Evolutionary conservation across 2,113 vertebrate species (phyloP), one percentile per base, ranked within the genome.

Genomic region (Gymnorhina tibicen): DNA sequence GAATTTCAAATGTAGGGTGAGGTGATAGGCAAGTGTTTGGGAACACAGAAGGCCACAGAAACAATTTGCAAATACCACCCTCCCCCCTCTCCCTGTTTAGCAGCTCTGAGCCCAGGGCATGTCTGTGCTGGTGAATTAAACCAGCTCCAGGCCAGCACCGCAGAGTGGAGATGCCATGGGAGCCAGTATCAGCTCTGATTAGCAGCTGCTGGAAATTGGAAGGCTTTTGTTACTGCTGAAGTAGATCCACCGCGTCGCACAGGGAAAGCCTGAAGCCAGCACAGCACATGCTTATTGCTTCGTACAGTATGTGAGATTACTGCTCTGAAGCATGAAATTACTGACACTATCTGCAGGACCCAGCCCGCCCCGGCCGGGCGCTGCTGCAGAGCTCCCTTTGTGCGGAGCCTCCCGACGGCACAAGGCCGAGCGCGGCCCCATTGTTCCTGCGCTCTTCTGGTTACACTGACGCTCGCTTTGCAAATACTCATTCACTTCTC

Each of bases 51-150:
- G 28, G 35, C 13, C 72, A 33, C 32, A 72, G 73, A 78, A 89
- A 49, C n/a, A 75, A 16, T 15, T 59, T 28, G 10, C 37, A 21
- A 63, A 20, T 18, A 15, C 4, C 62, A 41, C 17, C 9, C 12
- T 78, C 32, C 35, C 35, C 26, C 0, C 0, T 15, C 17, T 35
- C n/a, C 1, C 1, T 22, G 0, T 21, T 68, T 2, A 73, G 77
- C 47, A 89, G 56, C 69, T 69, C 24, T 15, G 32, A 85, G 75
- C 18, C 63, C 67, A 66, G 50, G 47, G 32, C 76, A 39, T 1
- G 32, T 21, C 70, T 55, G 72, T 69, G 50, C 42, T 27, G 46
- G 39, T 28, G 55, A 49, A 39, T 26, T 10, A 66, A 73, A 17
- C 3, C 66, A 80, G 67, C 78, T 91, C 21, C 59, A 69, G 72